Conservation (phyloP, 1,140 invertebrate genomes). For the Rhyacophila brunnea region DNA sequence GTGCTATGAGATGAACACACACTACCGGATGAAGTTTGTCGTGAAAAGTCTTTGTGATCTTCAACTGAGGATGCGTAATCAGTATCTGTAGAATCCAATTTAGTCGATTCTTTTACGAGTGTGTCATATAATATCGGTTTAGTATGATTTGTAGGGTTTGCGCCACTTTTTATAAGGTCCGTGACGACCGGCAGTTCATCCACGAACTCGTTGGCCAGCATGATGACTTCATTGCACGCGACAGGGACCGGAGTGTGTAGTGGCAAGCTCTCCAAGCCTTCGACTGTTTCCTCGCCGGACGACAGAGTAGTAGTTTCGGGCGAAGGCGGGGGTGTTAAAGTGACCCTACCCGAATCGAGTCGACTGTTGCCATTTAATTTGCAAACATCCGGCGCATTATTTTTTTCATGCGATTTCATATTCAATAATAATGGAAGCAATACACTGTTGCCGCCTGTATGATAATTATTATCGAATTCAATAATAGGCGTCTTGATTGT, state of each 20-base stretch:
- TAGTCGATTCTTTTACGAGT: slow-evolving; percentile 3
- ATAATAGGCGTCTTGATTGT: slow-evolving; percentile 52
- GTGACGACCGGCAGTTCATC: slow-evolving; percentile 28
- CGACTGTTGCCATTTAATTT: background rate
- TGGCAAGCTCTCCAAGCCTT: slow-evolving; percentile 28
- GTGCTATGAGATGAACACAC: slow-evolving; percentile 46
- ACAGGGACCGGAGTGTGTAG: slow-evolving; percentile 18
- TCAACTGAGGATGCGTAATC: slow-evolving; percentile 6
- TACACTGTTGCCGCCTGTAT: background rate
- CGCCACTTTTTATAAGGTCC: slow-evolving; percentile 16
- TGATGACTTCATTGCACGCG: slow-evolving; percentile 33
- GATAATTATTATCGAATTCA: slow-evolving; percentile 42
- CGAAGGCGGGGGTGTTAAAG: background rate
- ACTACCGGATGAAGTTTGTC: slow-evolving; percentile 54
- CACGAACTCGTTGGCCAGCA: slow-evolving; percentile 30
- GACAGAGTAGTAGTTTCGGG: slow-evolving; percentile 5
- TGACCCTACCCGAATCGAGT: background rate
- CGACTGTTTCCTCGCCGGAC: slow-evolving; percentile 25
- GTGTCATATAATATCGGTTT: background rate
- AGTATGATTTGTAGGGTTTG: background rate
- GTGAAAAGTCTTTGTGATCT: slow-evolving; percentile 36
- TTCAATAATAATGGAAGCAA: background rate
- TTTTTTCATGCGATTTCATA: no score
- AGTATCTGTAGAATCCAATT: background rate
- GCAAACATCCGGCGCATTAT: background rate